A percentile compares a stretch with the other conserved stretches of the same genome.
phyloP scores from a whole-genome alignment of 2,797 vertebrate genomes.

The Masticophis lateralis region DNA sequence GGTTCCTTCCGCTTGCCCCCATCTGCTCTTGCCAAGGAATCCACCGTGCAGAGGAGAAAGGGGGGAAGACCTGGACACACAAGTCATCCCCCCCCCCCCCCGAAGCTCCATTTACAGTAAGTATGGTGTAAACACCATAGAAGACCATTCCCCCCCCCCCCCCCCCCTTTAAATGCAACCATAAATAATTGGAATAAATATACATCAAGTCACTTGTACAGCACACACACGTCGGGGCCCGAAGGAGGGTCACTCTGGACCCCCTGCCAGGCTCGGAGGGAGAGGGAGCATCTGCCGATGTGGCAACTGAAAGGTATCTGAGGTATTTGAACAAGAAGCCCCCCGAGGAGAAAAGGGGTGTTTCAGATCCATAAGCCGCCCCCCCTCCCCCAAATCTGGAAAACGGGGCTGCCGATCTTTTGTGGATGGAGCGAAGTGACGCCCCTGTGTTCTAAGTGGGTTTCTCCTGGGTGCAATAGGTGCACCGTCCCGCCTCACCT shows the following conservation, averaged over 20 bases:
- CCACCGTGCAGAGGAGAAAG: constrained; percentile 44
- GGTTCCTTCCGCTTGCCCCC: background rate
- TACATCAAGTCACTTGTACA: constrained; percentile 87
- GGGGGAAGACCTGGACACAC: constrained; percentile 74
- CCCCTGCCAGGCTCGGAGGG: constrained; percentile 52
- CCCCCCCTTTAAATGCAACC: constrained; percentile 82
- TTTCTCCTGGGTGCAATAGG: background rate
- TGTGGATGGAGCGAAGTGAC: rapidly evolving
- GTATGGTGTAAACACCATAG: constrained; percentile 77
- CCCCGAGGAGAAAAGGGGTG: background rate
- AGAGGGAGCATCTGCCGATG: constrained; percentile 70
- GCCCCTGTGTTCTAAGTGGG: rapidly evolving
- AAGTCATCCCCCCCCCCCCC: constrained; percentile 64
- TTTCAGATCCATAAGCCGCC: background rate
- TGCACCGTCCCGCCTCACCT: background rate
- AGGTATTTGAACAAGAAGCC: constrained; percentile 41
- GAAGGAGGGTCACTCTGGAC: constrained; percentile 72
- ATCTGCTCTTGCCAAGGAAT: constrained; percentile 35
- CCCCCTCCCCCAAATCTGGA: background rate
- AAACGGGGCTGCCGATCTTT: background rate
- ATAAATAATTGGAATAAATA: constrained; percentile 99
- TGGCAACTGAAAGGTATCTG: constrained; percentile 4
- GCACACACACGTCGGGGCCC: constrained; percentile 77
- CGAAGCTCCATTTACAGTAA: constrained; percentile 79
- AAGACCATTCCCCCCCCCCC: constrained; percentile 59